Base-by-base conservation (phyloP, 2,888 invertebrate species). In the Luperina testacea region DNA sequence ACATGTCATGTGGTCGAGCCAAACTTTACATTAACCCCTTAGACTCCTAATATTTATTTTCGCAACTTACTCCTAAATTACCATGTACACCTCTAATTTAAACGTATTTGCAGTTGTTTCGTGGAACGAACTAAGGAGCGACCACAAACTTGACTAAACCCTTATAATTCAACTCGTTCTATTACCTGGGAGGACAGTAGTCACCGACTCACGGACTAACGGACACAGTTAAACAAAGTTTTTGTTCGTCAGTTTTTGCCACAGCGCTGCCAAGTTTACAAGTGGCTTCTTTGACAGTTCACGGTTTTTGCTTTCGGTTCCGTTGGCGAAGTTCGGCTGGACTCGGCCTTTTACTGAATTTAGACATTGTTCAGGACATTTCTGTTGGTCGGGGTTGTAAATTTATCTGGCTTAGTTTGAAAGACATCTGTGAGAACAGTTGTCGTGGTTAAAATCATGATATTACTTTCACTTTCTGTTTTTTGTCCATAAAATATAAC, bases 131-230 rank as follows among this genome's bases (percentile, higher is more conserved):
- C 72, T 80, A 73, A 83, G 86, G 64, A 81, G 80, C 64, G 80
- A 87, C 87, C 88, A 80, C 88, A 86, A 77, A 83, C 77, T 85
- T 77, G 76, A 42, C 68, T 72, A 59, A 48, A 88, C 89, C 89
- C 87, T 87, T 86, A 87, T 88, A 88, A 88, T 86, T 88, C 84
- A 88, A 75, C 83, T 82, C 72, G 68, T 82, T 75, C 82, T 80
- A 85, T 87, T 74, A 85, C 75, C 71, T 81, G 68, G 72, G 78
- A 57, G 85, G 61, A 64, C 82, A 71, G 75, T 75, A 78, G 79
- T 75, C 80, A 85, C 82, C 65, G 78, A 61, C 65, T 64, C 63
- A 61, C 75, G 70, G 65, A 65, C 80, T 69, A 45, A 38, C 70
- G 45, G 76, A 45, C 83, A 32, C 64, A 73, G 76, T 74, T 79